A percentile compares a stretch with the other conserved stretches of the same genome.
Conservation (phyloP, 2,113 vertebrate genomes). For the Serinus canaria region DNA sequence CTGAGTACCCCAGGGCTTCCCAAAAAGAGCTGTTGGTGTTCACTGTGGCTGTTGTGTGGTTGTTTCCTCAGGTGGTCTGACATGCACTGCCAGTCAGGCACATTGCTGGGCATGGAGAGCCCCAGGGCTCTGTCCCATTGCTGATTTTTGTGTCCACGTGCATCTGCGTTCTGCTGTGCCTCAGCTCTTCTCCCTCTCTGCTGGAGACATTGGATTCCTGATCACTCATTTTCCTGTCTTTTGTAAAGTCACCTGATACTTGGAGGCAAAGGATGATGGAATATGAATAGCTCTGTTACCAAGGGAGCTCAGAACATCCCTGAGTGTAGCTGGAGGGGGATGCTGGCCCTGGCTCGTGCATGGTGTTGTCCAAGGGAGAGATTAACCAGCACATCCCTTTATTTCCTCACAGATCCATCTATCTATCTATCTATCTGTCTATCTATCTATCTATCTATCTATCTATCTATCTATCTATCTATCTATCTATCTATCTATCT, state of each 20-base stretch:
- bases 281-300: neutral
- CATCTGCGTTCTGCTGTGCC: neutral
- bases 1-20: neutral
- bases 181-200: neutral
- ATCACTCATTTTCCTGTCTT: neutral
- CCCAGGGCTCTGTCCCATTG: neutral
- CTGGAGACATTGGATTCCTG: neutral
- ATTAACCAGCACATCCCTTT: neutral
- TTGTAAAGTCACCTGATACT: neutral
- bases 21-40: neutral
- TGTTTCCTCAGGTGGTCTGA: neutral
- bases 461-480: too few relatives aligned
- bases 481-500: too few relatives aligned
- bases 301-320: neutral
- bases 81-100: neutral
- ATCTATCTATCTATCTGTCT: too few relatives aligned
- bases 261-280: neutral
- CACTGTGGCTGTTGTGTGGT: neutral
- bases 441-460: too few relatives aligned
- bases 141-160: neutral
- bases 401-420: conserved; percentile 73
- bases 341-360: fast-evolving
- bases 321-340: neutral
- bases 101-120: neutral
- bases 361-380: fast-evolving